phyloP scores from a whole-genome alignment of 1,140 invertebrate genomes.

The Leptinotarsa defecta region DNA sequence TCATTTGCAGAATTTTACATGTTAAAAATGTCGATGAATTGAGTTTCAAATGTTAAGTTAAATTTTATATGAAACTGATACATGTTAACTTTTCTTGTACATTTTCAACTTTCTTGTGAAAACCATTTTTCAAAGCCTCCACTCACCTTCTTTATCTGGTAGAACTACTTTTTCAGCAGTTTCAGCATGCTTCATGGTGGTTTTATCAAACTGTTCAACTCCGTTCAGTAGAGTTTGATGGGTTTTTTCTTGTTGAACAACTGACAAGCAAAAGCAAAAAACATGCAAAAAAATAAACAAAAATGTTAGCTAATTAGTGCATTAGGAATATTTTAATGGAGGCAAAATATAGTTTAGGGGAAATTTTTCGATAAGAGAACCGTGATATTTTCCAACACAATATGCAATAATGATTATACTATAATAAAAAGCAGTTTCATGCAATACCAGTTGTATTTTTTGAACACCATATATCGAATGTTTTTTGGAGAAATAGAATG shows the following conservation, averaged over 20 bases:
- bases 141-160: slow-evolving; percentile 72
- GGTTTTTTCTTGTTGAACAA: slow-evolving; percentile 69
- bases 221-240: slow-evolving; percentile 70
- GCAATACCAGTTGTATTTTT: neutral
- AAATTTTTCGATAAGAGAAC: too few species aligned
- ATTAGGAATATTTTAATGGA: neutral
- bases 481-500: too few species aligned
- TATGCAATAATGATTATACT: too few species aligned
- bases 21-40: too few species aligned
- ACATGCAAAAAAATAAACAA: slow-evolving; percentile 42
- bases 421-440: neutral
- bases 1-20: too few species aligned
- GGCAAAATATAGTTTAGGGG: too few species aligned
- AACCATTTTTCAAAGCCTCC: neutral
- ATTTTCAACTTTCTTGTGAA: neutral
- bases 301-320: slow-evolving; percentile 12
- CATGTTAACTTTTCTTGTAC: too few species aligned
- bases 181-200: slow-evolving; percentile 74
- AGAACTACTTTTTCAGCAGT: slow-evolving; percentile 78
- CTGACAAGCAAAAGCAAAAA: slow-evolving; percentile 47
- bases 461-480: too few species aligned
- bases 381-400: too few species aligned
- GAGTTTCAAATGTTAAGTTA: too few species aligned
- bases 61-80: too few species aligned
- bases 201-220: slow-evolving; percentile 74